Conservation (phyloP, 1,140 invertebrate species). For the Lamellibrachia luymesi region DNA sequence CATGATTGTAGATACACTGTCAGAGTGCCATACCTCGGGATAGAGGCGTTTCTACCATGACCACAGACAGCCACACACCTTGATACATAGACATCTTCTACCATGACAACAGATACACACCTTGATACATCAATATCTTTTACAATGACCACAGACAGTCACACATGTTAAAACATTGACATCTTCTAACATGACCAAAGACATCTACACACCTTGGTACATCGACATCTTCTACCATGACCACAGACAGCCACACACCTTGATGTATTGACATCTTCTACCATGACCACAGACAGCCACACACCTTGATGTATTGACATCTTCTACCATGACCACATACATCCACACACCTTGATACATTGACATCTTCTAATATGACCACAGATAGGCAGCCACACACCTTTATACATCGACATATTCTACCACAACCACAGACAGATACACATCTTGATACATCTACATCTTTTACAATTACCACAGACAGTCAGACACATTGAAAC, state of each 20-base stretch:
- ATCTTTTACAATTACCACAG: background rate
- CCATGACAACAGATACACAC: background rate
- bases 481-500: background rate
- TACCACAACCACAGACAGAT: background rate
- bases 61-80: background rate
- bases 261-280: background rate
- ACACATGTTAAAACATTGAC: too few relatives aligned
- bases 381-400: background rate
- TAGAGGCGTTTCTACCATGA: background rate
- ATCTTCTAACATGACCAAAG: too few relatives aligned
- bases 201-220: background rate
- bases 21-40: background rate
- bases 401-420: background rate
- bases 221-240: background rate
- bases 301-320: too few relatives aligned
- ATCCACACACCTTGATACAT: too few relatives aligned
- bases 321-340: too few relatives aligned
- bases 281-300: background rate
- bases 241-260: background rate
- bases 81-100: background rate
- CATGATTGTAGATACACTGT: background rate
- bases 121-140: too few relatives aligned
- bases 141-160: too few relatives aligned
- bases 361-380: too few relatives aligned
- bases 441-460: background rate